Evolutionary conservation across 1,140 invertebrate species (phyloP).

Genomic region (Himalopsyche phryganea): DNA sequence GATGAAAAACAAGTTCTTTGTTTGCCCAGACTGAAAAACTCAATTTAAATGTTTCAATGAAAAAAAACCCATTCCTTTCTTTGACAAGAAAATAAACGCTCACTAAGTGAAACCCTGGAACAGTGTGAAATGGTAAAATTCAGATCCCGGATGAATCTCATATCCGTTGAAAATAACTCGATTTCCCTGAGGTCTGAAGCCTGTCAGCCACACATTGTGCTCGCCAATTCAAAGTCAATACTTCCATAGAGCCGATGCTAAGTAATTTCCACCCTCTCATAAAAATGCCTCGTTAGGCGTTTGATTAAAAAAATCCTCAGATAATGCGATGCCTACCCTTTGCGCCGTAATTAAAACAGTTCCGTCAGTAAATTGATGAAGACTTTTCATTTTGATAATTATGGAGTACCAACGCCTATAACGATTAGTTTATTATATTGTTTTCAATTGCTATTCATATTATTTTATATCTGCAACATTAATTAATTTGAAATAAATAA

Average conservation of each 20-base stretch:
- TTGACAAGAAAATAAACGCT: conserved; percentile 3
- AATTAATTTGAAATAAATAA: too few species aligned
- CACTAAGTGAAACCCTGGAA: not conserved
- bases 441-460: too few species aligned
- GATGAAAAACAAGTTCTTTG: not conserved
- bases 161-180: conserved; percentile 14
- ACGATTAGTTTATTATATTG: too few species aligned
- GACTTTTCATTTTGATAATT: too few species aligned
- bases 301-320: conserved; percentile 24
- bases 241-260: not conserved
- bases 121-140: not conserved
- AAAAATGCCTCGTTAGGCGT: conserved; percentile 20
- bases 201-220: not conserved
- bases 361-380: not conserved
- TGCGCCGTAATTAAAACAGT: conserved; percentile 23
- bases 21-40: not conserved
- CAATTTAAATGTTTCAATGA: conserved; percentile 1
- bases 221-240: not conserved
- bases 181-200: conserved; percentile 5
- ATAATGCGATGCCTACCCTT: conserved; percentile 5
- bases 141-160: conserved; percentile 5
- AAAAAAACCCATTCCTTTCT: conserved; percentile 1
- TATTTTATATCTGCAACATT: too few species aligned
- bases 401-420: too few species aligned
- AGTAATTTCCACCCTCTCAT: conserved; percentile 10